Evolutionary conservation across 1,140 invertebrate genomes (phyloP), one percentile per base, ranked within the genome.

Genomic region (Scylla paramamosain): DNA sequence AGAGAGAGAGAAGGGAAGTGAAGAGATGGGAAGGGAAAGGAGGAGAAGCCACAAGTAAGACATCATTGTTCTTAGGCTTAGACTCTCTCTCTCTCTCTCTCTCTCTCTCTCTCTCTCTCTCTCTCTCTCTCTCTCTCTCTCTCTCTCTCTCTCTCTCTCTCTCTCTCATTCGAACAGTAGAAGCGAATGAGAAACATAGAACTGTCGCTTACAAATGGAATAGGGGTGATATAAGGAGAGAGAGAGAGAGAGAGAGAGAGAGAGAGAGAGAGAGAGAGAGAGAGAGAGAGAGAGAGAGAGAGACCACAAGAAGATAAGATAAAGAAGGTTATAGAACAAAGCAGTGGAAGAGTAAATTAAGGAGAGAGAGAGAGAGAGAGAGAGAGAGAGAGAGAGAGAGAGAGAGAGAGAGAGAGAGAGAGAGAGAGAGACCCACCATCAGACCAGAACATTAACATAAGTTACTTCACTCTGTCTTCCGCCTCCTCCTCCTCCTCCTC

Each of bases 161-260:
- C 25, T n/a, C 25, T n/a, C 25, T n/a, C 67, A n/a, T n/a, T n/a
- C 20, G 6, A 25, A 77, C 20, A 77, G n/a, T 77, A 20, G 6
- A 77, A n/a, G 20, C 67, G 67, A 77, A 77, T 77, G 67, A 77
- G 67, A 77, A 77, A 77, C 67, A 77, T 77, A 20, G 67, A 77
- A 77, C 67, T 77, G 67, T 77, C 67, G 67, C 67, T 77, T 77
- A 77, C 67, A 77, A 77, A 77, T 77, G 67, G 67, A 77, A n/a
- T 25, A 77, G 67, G 67, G 67, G 67, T 77, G n/a, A 77, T n/a
- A 77, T 77, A 77, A 77, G 20, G 67, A 77, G 67, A 77, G 67
- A 77, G 67, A 77, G 67, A 77, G 67, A 77, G 67, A 77, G 67
- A 77, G 67, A 77, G 67, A 77, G 67, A 77, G 67, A 77, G 67